Base-by-base conservation (phyloP, 1,140 invertebrate genomes). In the Helicoverpa zea region DNA sequence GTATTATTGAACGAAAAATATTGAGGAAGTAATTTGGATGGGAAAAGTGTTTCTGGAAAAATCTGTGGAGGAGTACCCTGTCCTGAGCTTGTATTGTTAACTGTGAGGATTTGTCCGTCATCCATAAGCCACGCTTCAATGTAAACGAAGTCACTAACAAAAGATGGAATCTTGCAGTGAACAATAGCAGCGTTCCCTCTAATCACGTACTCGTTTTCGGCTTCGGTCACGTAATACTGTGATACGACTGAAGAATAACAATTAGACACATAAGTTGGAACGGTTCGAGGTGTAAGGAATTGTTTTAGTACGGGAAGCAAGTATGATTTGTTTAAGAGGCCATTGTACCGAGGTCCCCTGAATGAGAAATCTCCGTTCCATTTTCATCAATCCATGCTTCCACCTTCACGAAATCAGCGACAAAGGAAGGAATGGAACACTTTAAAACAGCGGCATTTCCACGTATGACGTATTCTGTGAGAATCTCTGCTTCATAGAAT, bases 201-300 rank as follows among this genome's bases (percentile, higher is more conserved):
- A 89, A 99, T 98, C 70, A 99, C 98, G 95, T 98, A 99, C 88
- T 98, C 98, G 94, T 99, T 98, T 95, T 98, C 98, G 83, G 98
- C 97, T 95, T 98, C 97, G 83, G 98, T 98, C 92, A 98, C 97
- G 96, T 98, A 99, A 94, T 96, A 97, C 96, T 98, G 97, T 86
- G 97, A 97, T 87, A 98, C 97, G 95, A 98, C 98, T 98, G 96
- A 87, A 89, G 93, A 92, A 94, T 92, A 92, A 86, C 84, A 90
- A 92, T 89, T 86, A 91, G 87, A 82, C 72, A 80, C 82, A 88
- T 84, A 84, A 85, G 86, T 89, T 84, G 86, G 88, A 86, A 81
- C 83, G 84, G 81, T 81, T 83, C 68, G 77, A 88, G 86, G 89
- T 90, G 83, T 89, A 81, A 77, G 90, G 88, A 91, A 75, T 85